Percentiles rank a stretch among this genome's conserved stretches.
Evolutionary conservation across 2,888 invertebrate genomes (phyloP).

Genomic region (Ptycholaimellus sp.): DNA sequence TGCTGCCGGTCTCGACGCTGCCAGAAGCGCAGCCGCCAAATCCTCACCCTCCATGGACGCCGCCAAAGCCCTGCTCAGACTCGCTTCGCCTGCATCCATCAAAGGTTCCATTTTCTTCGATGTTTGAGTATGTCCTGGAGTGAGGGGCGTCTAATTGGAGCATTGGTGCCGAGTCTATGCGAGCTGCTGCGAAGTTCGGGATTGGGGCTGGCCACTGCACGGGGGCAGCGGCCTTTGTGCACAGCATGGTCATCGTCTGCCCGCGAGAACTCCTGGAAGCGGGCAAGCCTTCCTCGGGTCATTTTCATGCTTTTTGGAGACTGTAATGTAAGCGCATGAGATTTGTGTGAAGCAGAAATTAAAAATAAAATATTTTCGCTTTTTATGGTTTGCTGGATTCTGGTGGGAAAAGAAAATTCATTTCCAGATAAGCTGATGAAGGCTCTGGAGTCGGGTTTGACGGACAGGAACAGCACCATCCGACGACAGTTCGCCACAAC

Average conservation of each 20-base stretch:
- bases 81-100: no score
- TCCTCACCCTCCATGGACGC: conserved; percentile 41
- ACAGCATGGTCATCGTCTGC: background rate
- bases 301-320: no score
- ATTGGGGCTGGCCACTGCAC: conserved; percentile 54
- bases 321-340: no score
- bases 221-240: conserved; percentile 5
- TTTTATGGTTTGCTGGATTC: conserved; percentile 1
- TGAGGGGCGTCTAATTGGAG: no score
- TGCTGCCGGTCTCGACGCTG: background rate
- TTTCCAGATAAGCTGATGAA: conserved; percentile 38
- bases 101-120: no score
- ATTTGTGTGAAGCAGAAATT: background rate
- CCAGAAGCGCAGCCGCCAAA: background rate
- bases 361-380: conserved; percentile 1
- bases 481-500: conserved; percentile 58
- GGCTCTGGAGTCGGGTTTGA: conserved; percentile 47
- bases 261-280: background rate
- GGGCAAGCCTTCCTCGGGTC: no score
- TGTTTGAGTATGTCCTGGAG: no score
- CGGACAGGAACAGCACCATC: conserved; percentile 56
- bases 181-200: conserved; percentile 49
- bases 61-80: no score
- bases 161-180: no score
- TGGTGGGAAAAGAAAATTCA: no score